phyloP scores from a whole-genome alignment of 2,888 invertebrate species.

The Mythimna pallens region DNA sequence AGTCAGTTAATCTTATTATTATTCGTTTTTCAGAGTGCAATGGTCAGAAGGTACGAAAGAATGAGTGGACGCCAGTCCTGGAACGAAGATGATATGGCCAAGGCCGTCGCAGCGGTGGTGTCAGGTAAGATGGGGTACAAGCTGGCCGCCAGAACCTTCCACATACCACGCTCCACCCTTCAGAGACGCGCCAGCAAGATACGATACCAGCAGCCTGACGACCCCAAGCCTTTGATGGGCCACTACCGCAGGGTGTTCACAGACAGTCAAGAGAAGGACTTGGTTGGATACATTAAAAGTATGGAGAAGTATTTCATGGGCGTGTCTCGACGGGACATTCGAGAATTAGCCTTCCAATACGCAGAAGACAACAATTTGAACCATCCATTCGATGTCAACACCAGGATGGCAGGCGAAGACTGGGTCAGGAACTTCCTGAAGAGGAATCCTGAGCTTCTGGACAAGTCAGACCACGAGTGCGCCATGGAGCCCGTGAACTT shows the following conservation, averaged over 20 bases:
- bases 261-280: constrained; percentile 86
- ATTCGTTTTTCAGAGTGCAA: constrained; percentile 81
- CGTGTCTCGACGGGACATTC: constrained; percentile 86
- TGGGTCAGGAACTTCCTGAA: constrained; percentile 89
- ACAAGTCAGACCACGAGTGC: constrained; percentile 81
- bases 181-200: constrained; percentile 88
- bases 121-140: constrained; percentile 90
- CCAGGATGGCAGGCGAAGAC: constrained; percentile 88
- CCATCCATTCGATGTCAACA: constrained; percentile 87
- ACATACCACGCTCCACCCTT: constrained; percentile 87
- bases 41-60: constrained; percentile 89
- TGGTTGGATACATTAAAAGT: constrained; percentile 88
- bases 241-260: constrained; percentile 88
- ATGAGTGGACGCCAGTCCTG: constrained; percentile 89
- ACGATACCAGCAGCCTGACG: constrained; percentile 85
- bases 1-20: constrained; percentile 17
- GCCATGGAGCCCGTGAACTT: constrained; percentile 87
- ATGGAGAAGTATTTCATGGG: constrained; percentile 89
- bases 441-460: constrained; percentile 84
- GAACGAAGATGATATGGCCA: constrained; percentile 89
- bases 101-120: constrained; percentile 87
- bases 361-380: constrained; percentile 86
- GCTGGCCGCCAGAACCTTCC: constrained; percentile 86
- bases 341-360: constrained; percentile 88
- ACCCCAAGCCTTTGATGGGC: constrained; percentile 87